A percentile compares a stretch with the other conserved stretches of the same genome.
Evolutionary conservation across 2,113 vertebrate species (phyloP).

Genomic region (Steatornis caripensis): DNA sequence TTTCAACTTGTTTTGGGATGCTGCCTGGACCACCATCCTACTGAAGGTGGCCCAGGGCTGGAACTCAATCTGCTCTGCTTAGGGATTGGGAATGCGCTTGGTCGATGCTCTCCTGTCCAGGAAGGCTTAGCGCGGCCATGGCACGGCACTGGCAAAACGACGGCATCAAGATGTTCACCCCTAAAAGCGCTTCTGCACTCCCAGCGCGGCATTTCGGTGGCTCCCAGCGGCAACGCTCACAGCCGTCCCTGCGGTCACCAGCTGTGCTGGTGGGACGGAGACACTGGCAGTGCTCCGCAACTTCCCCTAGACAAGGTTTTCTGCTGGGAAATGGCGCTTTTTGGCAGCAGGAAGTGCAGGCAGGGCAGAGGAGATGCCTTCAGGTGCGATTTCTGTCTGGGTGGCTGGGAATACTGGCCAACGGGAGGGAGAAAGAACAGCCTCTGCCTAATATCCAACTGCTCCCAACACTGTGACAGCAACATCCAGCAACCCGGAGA

Average conservation of each 20-base stretch:
- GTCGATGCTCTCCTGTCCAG: neutral
- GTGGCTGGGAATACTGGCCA: fast-evolving
- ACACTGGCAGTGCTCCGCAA: neutral
- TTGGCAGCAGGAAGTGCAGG: neutral
- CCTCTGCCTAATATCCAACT: neutral
- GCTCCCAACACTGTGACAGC: neutral
- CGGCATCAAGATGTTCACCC: neutral
- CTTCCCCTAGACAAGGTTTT: neutral
- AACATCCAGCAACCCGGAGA: neutral
- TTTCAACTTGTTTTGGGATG: neutral
- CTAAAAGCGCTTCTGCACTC: neutral
- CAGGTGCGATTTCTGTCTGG: neutral
- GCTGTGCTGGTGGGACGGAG: fast-evolving
- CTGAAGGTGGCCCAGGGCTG: neutral
- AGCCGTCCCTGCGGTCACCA: fast-evolving
- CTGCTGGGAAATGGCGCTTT: neutral
- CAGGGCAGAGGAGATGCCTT: neutral
- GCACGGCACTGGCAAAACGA: neutral
- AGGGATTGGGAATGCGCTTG: neutral
- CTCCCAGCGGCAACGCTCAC: neutral
- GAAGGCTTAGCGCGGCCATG: fast-evolving
- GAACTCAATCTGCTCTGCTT: neutral
- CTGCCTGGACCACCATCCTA: neutral
- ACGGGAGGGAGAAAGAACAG: neutral
- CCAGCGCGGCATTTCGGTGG: neutral